A percentile compares a stretch with the other conserved stretches of the same genome.
Evolutionary conservation across 2,113 vertebrate species (phyloP).

Genomic region (Fregata magnificens): DNA sequence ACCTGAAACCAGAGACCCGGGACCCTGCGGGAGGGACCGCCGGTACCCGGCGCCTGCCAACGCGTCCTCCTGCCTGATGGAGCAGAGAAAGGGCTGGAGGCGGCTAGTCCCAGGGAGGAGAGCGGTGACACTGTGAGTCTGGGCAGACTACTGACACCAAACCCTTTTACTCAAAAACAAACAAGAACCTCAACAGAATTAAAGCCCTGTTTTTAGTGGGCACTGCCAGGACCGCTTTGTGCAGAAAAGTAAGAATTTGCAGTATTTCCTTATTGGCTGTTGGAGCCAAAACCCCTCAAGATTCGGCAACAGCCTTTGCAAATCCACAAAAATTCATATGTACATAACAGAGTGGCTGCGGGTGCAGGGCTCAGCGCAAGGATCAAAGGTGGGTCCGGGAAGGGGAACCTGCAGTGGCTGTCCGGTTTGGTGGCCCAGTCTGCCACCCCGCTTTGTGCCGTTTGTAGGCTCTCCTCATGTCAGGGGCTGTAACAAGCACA

Average conservation of each 20-base stretch:
- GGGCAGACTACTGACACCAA: not conserved
- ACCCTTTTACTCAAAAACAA: not conserved
- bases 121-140: not conserved
- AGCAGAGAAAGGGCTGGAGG: not conserved
- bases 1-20: not conserved
- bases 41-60: not conserved
- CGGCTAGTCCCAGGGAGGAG: not conserved
- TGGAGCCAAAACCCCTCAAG: not conserved
- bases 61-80: not conserved
- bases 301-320: not conserved
- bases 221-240: not conserved
- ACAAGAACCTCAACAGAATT: not conserved
- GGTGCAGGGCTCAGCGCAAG: not conserved
- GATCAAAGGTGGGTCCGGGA: not conserved
- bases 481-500: not conserved
- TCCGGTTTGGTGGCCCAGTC: fast-evolving
- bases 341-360: not conserved
- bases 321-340: not conserved
- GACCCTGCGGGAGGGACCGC: not conserved
- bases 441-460: not conserved
- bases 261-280: not conserved
- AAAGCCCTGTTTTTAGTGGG: not conserved
- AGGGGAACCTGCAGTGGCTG: not conserved
- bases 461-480: fast-evolving
- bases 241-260: not conserved